These are phyloP conservation scores for Hyla sarda DNA, from an alignment of 2,113 vertebrate species.

Conservation along the genomic window DNA sequence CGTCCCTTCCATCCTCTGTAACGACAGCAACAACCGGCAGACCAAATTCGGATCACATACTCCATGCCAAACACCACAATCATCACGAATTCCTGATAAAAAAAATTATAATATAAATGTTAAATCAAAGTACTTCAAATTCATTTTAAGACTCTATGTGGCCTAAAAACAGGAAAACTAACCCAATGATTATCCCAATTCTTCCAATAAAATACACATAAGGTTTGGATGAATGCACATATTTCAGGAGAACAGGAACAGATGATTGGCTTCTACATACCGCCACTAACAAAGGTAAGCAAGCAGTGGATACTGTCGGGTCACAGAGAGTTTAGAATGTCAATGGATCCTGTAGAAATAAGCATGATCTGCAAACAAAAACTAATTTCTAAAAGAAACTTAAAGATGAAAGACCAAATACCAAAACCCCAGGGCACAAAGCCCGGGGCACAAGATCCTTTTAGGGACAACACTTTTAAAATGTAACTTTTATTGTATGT, in stretches of 20 bases:
- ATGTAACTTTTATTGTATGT: no score
- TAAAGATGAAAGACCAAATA: no score
- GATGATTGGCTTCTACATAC: not conserved
- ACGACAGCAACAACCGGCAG: conserved; percentile 94
- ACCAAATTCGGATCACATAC: conserved; percentile 92
- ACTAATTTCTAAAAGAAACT: no score
- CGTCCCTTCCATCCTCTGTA: conserved; percentile 96
- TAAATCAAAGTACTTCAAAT: not conserved
- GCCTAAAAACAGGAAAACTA: no score
- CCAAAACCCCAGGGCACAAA: no score
- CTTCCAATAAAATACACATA: not conserved
- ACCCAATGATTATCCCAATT: no score
- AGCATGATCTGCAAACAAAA: not conserved
- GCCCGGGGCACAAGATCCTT: no score
- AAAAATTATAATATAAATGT: not conserved
- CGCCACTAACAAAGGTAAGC: no score
- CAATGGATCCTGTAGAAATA: not conserved
- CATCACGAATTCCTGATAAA: conserved; percentile 93
- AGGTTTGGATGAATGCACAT: not conserved
- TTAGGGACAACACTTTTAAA: no score
- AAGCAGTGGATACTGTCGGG: not conserved
- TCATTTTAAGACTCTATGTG: not conserved
- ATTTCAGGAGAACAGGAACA: not conserved
- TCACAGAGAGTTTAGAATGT: not conserved
- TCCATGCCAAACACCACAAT: conserved; percentile 97